Percentiles rank a stretch among this genome's conserved stretches.
Evolutionary conservation across 2,888 invertebrate species (phyloP).

Genomic region (Anaspis maculata): DNA sequence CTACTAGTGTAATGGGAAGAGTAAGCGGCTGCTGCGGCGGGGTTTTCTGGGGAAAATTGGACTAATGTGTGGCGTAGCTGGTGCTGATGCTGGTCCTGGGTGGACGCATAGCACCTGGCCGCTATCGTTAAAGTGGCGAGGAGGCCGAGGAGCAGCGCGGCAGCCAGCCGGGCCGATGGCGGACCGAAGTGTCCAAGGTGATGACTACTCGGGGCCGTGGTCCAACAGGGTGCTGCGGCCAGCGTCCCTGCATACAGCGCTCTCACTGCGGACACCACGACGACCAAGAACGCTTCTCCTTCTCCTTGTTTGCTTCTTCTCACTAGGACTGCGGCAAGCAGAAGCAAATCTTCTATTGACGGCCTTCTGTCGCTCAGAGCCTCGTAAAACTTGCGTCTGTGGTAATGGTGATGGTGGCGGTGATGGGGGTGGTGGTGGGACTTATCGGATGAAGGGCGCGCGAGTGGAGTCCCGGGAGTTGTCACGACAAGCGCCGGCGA

Average conservation of each 20-base stretch:
- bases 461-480: conserved; percentile 32
- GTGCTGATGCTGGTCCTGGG: conserved; percentile 20
- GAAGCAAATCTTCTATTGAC: no score
- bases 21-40: conserved; percentile 10
- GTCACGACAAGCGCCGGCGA: no score
- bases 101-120: conserved; percentile 53
- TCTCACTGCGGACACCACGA: conserved; percentile 20
- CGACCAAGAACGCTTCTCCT: no score
- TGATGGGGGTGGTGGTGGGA: no score
- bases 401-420: no score
- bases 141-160: conserved; percentile 31
- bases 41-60: conserved; percentile 14
- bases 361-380: no score
- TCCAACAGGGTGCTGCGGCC: conserved; percentile 34
- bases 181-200: conserved; percentile 27
- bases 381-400: no score
- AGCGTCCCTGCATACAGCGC: conserved; percentile 36
- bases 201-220: conserved; percentile 34
- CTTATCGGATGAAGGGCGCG: conserved; percentile 33
- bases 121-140: conserved; percentile 47
- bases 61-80: no score
- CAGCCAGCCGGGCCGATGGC: conserved; percentile 32
- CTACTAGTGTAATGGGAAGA: no score
- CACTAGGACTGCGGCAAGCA: no score
- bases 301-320: no score